Conservation (phyloP, 1,140 invertebrate genomes). For the Ips nitidus region DNA sequence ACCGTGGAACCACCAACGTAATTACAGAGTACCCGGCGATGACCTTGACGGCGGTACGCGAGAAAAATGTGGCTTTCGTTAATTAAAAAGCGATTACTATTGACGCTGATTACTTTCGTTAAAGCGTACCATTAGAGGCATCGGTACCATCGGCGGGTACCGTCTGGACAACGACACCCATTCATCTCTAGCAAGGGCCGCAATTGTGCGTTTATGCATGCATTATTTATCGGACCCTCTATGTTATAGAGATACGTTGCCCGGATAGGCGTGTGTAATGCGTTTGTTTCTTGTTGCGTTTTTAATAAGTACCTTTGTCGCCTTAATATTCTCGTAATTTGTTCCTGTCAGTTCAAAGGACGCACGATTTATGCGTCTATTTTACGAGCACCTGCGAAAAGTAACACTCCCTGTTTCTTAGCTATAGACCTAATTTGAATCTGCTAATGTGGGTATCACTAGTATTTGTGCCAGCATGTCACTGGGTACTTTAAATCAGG, state of each 20-base stretch:
- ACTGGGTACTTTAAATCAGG: no score
- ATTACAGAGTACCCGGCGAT: slow-evolving; percentile 15
- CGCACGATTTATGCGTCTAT: slow-evolving; percentile 1
- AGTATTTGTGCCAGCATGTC: no score
- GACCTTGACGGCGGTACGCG: slow-evolving; percentile 12
- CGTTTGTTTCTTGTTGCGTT: slow-evolving; percentile 3
- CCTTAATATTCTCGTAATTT: slow-evolving; percentile 10
- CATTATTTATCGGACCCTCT: slow-evolving; percentile 12
- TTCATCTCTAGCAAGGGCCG: slow-evolving; percentile 22
- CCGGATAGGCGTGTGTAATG: slow-evolving; percentile 4
- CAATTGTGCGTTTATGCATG: slow-evolving; percentile 16
- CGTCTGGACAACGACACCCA: slow-evolving; percentile 23
- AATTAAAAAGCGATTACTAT: slow-evolving; percentile 30
- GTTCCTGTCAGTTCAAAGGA: slow-evolving; percentile 7
- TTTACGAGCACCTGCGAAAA: background rate
- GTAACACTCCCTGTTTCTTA: no score
- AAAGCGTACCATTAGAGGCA: slow-evolving; percentile 19
- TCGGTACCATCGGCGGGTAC: slow-evolving; percentile 11
- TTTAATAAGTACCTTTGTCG: slow-evolving; percentile 15
- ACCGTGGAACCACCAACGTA: slow-evolving; percentile 6
- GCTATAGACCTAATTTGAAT: no score
- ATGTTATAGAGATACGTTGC: slow-evolving; percentile 7
- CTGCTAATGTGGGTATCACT: no score
- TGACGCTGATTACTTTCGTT: slow-evolving; percentile 20
- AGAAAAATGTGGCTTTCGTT: slow-evolving; percentile 13